phyloP scores from a whole-genome alignment of 2,113 vertebrate species.

The Poeciliopsis turrubarensis region DNA sequence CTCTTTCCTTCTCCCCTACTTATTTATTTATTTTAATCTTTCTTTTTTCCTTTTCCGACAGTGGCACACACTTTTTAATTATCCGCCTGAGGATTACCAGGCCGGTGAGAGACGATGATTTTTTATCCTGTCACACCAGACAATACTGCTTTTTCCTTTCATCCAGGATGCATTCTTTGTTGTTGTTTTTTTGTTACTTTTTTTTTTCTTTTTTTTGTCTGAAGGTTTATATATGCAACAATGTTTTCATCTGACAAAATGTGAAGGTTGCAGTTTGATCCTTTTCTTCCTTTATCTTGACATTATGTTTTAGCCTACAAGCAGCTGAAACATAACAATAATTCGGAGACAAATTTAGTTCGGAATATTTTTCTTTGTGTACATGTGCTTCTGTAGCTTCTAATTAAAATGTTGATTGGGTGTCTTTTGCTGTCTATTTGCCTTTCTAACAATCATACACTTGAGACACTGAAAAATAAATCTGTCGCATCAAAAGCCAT shows the following conservation, averaged over 20 bases:
- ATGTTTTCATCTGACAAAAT: conserved; percentile 44
- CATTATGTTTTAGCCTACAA: conserved; percentile 10
- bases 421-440: conserved; percentile 13
- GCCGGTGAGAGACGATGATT: conserved; percentile 71
- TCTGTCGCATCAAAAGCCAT: conserved; percentile 5
- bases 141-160: conserved; percentile 71
- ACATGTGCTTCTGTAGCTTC: not conserved
- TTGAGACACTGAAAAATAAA: not conserved
- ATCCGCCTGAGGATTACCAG: conserved; percentile 79
- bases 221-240: conserved; percentile 23
- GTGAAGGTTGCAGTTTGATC: conserved; percentile 34
- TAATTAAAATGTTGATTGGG: not conserved
- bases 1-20: conserved; percentile 64
- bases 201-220: not conserved
- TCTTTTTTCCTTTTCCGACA: conserved; percentile 66
- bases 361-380: not conserved
- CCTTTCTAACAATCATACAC: conserved; percentile 10
- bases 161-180: conserved; percentile 45
- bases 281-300: conserved; percentile 6
- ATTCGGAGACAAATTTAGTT: not conserved
- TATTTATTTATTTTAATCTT: conserved; percentile 82
- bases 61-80: conserved; percentile 82
- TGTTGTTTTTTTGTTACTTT: not conserved
- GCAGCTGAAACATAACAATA: not conserved
- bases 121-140: conserved; percentile 74